Evolutionary conservation across 2,888 invertebrate species (phyloP).

Genomic region (Xestoiulus laeticollis): DNA sequence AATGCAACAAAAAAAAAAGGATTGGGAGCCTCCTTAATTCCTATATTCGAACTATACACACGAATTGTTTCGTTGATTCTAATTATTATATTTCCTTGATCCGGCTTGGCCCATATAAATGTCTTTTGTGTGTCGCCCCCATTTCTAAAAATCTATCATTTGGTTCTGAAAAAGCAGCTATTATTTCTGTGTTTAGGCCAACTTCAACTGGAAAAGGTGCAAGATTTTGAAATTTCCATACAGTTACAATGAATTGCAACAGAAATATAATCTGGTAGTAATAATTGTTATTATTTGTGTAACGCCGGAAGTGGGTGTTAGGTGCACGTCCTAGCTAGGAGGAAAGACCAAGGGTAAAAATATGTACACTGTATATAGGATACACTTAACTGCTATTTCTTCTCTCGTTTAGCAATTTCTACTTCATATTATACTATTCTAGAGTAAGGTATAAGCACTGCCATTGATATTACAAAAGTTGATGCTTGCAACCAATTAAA

Average conservation of each 20-base stretch:
- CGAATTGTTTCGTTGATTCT: conserved; percentile 21
- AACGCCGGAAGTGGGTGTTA: conserved; percentile 32
- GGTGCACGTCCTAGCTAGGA: conserved; percentile 16
- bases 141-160: conserved; percentile 14
- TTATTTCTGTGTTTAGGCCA: not conserved
- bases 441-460: not conserved
- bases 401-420: conserved; percentile 14
- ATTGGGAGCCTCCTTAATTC: conserved; percentile 8
- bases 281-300: conserved; percentile 35
- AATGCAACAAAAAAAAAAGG: not conserved
- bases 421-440: not conserved
- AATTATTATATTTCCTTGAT: conserved; percentile 33
- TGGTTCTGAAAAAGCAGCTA: conserved; percentile 22
- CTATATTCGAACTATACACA: conserved; percentile 4
- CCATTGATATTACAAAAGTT: not conserved
- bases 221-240: not conserved
- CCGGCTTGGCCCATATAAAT: conserved; percentile 28
- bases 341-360: not conserved
- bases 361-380: not conserved
- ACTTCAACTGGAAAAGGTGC: not conserved
- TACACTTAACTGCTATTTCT: not conserved
- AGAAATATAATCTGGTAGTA: conserved; percentile 35
- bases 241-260: conserved; percentile 1
- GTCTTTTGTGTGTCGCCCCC: conserved; percentile 21
- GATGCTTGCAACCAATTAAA: not conserved